Evolutionary conservation across 1,140 invertebrate genomes (phyloP).

Genomic region (Zaprionus africanus): DNA sequence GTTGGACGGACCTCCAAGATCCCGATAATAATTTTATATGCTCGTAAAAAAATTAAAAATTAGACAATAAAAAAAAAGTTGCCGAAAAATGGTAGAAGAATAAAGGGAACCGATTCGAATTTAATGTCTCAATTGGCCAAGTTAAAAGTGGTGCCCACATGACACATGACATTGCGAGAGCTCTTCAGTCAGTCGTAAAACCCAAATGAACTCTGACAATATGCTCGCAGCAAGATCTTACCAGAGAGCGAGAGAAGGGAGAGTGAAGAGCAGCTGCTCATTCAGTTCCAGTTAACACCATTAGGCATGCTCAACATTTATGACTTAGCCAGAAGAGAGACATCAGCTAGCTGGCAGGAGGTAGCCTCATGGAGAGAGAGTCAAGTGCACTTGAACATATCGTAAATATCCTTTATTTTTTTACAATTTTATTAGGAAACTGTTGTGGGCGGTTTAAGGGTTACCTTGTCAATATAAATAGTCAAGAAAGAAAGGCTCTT

Average conservation of each 20-base stretch:
- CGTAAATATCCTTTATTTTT: neutral
- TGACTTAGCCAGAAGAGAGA: neutral
- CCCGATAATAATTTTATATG: slow-evolving; percentile 75
- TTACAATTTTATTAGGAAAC: neutral
- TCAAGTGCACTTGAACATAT: neutral
- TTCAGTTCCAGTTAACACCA: neutral
- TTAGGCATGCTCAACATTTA: slow-evolving; percentile 3
- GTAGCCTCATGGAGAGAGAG: neutral
- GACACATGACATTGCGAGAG: neutral
- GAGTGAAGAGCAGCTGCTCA: neutral
- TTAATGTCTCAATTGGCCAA: slow-evolving; percentile 29
- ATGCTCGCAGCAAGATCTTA: neutral
- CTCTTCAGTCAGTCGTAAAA: neutral
- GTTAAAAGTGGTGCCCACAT: slow-evolving; percentile 16
- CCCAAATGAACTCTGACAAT: slow-evolving; percentile 3
- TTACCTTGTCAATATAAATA: too few species aligned
- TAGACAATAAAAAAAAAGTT: slow-evolving; percentile 49
- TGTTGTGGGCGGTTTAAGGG: too few species aligned
- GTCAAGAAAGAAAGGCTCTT: too few species aligned
- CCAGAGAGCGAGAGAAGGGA: neutral
- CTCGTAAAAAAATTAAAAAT: slow-evolving; percentile 78
- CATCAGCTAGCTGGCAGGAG: neutral
- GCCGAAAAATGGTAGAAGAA: neutral
- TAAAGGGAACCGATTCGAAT: slow-evolving; percentile 19
- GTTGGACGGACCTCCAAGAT: neutral